Percentiles rank a stretch among this genome's conserved stretches.
phyloP scores from a whole-genome alignment of 30 jellyfish, hydroid and myxozoan species.

The Chironex yamaguchii region DNA sequence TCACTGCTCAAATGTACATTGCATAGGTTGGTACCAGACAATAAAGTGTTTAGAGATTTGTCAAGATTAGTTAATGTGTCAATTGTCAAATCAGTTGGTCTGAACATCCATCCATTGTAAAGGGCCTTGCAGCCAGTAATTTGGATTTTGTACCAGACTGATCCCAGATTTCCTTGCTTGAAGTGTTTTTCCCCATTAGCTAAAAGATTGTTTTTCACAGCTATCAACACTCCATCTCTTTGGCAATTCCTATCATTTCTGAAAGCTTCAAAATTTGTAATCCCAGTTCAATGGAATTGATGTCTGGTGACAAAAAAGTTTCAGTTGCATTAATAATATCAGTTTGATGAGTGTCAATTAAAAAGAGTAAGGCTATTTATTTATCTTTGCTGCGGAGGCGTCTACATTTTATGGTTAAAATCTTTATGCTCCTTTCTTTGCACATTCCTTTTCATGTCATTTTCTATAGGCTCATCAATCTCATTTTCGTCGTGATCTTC shows the following conservation, averaged over 20 bases:
- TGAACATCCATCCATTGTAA: not conserved
- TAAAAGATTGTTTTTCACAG: not conserved
- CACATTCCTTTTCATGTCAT: not conserved
- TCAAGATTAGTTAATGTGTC: not conserved
- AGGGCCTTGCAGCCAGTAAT: not conserved
- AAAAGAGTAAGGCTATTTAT: not conserved
- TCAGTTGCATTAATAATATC: not conserved
- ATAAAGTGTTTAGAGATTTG: not conserved
- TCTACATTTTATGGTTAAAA: not conserved
- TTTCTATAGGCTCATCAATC: not conserved
- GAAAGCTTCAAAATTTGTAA: not conserved
- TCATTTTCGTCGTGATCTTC: not conserved
- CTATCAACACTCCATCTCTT: not conserved
- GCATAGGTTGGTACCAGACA: not conserved
- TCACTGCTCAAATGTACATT: slow-evolving; percentile 45
- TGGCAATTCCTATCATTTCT: not conserved
- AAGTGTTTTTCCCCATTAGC: not conserved
- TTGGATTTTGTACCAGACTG: not conserved
- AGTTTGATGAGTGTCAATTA: too few species aligned
- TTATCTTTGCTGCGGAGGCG: not conserved
- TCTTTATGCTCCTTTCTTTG: not conserved
- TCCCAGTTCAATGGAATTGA: not conserved
- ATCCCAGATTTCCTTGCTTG: not conserved
- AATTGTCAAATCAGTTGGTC: not conserved
- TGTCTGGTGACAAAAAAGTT: not conserved